These are phyloP conservation scores for Mormyrus hasselquistii DNA, from an alignment of 2,797 vertebrate genomes.

Conservation along the genomic window DNA sequence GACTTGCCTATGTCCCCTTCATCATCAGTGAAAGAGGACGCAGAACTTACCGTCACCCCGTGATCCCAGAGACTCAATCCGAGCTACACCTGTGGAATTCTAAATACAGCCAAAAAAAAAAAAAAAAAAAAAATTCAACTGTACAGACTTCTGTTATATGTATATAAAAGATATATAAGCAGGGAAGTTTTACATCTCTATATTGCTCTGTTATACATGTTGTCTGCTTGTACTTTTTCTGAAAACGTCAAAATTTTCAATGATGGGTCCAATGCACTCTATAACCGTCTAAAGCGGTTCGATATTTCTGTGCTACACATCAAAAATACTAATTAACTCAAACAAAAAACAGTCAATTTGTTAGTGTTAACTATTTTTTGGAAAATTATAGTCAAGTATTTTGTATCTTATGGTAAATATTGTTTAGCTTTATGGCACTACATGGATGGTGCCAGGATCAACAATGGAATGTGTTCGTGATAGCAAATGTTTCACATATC, in stretches of 20 bases:
- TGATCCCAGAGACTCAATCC: constrained; percentile 53
- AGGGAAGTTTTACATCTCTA: constrained; percentile 47
- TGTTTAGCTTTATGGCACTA: constrained; percentile 51
- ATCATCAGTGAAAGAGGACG: constrained; percentile 93
- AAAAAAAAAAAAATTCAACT: constrained; percentile 45
- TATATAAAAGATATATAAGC: constrained; percentile 67
- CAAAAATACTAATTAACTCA: constrained; percentile 23
- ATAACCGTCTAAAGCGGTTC: constrained; percentile 33
- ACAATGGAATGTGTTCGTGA: constrained; percentile 34
- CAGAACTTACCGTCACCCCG: constrained; percentile 83
- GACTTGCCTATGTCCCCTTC: constrained; percentile 88
- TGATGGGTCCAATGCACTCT: constrained; percentile 44
- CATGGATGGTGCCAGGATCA: constrained; percentile 49
- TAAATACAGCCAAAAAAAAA: constrained; percentile 53
- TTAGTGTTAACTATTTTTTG: constrained; percentile 51
- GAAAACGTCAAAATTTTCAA: constrained; percentile 49
- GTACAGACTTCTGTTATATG: constrained; percentile 51
- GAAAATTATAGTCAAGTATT: constrained; percentile 44
- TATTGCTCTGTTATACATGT: constrained; percentile 67
- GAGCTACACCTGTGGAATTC: constrained; percentile 38
- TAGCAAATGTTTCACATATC: constrained; percentile 36
- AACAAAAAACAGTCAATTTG: constrained; percentile 44
- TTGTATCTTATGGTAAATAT: constrained; percentile 52
- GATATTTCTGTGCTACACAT: constrained; percentile 51
- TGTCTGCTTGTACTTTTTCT: constrained; percentile 69